Evolutionary conservation across 2,113 vertebrate species (phyloP), one percentile per base, ranked within the genome.

Genomic region (Thunnus thynnus): DNA sequence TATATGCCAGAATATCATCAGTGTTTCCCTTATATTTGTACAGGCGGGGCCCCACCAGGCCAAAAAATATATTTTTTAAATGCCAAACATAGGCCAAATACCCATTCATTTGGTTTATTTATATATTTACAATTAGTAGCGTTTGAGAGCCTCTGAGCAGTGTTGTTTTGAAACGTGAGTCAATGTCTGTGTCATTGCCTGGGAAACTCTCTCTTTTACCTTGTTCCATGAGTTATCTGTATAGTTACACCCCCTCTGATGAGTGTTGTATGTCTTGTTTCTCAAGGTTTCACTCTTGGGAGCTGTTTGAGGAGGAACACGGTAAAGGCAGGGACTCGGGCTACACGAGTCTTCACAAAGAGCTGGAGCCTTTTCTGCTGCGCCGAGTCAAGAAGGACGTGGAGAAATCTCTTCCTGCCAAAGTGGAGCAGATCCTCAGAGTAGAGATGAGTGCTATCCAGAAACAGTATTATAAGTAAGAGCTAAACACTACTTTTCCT

Each of bases 401-500:
- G 75, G 98, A 99, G 90, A 99, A 99, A 90, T 99, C 98, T 71
- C 96, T 99, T 61, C 98, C 98, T 87, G 98, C 98, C 80, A 99
- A 99, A 84, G 98, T 99, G 85, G 98, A 99, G 61, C 98, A 99
- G 89, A 99, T 99, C 87, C 91, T 99, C 89, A 89, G 98, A 88
- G 97, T 99, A 90, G 98, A 99, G 92, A 99, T 99, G 98, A 99
- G 97, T 47, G 98, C 98, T 20, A 95, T 99, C 86, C 98, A 99
- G 93, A 99, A 99, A 82, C 98, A 99, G 77, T 99, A 99, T 93
- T 99, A 99, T 93, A 99, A 99, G 98, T 99, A 96, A 96, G 95
- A 60, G 60, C n/a, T 55, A 20, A 2, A 51, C 18, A 8, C 3
- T 11, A 30, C 13, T 48, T 25, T 0, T 55, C 5, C 14, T 50